Percentiles rank a stretch among this genome's conserved stretches.
These are phyloP conservation scores for Tiaroga cobitis DNA, from an alignment of 2,797 vertebrate genomes.

Conservation along the genomic window DNA sequence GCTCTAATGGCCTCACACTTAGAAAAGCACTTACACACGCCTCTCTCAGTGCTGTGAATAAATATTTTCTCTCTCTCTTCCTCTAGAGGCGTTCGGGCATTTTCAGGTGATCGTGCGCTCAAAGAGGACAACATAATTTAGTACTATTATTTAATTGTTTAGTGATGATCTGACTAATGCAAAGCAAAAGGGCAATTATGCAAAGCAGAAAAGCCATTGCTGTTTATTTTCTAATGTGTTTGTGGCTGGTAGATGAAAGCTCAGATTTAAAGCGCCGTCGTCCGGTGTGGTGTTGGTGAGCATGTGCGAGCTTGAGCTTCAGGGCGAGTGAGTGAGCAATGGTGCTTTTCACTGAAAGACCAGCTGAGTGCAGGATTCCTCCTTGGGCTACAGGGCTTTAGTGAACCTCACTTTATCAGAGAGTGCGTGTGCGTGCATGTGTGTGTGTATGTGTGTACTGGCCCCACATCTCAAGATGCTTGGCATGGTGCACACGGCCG, in stretches of 20 bases:
- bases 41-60: slow-evolving; percentile 12
- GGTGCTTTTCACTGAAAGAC: slow-evolving; percentile 28
- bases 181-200: slow-evolving; percentile 47
- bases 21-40: slow-evolving; percentile 28
- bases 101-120: slow-evolving; percentile 40
- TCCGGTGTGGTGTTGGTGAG: slow-evolving; percentile 1
- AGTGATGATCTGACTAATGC: slow-evolving; percentile 38
- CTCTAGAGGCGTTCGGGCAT: slow-evolving; percentile 5
- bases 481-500: slow-evolving; percentile 28
- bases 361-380: slow-evolving; percentile 39
- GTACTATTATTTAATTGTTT: slow-evolving; percentile 38
- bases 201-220: slow-evolving; percentile 23
- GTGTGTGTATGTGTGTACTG: too few species aligned
- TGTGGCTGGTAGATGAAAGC: slow-evolving; percentile 34
- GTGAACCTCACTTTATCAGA: slow-evolving; percentile 9
- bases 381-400: slow-evolving; percentile 36
- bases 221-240: slow-evolving; percentile 43
- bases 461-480: slow-evolving; percentile 29
- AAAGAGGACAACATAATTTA: slow-evolving; percentile 25
- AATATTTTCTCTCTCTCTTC: slow-evolving; percentile 36
- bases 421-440: background rate
- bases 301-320: slow-evolving; percentile 9
- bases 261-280: background rate
- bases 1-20: slow-evolving; percentile 54
- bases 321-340: slow-evolving; percentile 37